Percentiles rank a stretch among this genome's conserved stretches.
These are phyloP conservation scores for Proteles cristata DNA, from an alignment of 2,113 vertebrate genomes.

Conservation along the genomic window DNA sequence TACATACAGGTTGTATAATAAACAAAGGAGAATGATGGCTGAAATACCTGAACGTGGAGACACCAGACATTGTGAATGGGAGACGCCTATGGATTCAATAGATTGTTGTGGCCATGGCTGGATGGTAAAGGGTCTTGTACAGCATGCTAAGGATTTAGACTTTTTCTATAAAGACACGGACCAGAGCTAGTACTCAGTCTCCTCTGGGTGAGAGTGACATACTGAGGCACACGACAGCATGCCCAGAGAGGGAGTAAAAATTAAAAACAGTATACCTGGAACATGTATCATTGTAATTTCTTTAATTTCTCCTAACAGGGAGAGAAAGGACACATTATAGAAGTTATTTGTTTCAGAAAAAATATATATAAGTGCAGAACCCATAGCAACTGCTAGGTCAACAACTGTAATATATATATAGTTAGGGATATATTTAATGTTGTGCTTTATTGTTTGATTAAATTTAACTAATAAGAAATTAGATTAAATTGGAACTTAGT, in stretches of 20 bases:
- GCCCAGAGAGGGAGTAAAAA: neutral
- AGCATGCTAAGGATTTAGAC: neutral
- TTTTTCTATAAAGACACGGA: neutral
- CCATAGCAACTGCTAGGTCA: neutral
- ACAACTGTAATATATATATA: neutral
- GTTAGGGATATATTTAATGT: neutral
- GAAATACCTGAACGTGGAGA: neutral
- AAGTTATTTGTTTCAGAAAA: constrained; percentile 9
- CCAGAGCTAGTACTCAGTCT: neutral
- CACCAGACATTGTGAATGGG: neutral
- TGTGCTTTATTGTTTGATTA: constrained; percentile 15
- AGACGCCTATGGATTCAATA: neutral
- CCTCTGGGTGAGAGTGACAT: neutral
- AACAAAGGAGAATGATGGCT: neutral
- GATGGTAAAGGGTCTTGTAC: neutral
- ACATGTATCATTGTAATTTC: neutral
- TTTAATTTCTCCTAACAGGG: constrained; percentile 10
- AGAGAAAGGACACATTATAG: neutral
- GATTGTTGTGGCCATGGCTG: neutral
- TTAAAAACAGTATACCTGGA: neutral
- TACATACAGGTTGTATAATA: neutral
- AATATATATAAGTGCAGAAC: neutral
- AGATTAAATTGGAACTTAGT: constrained; percentile 22
- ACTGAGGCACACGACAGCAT: neutral
- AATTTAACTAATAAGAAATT: neutral